Evolutionary conservation across 1,140 invertebrate species (phyloP).

Genomic region (Diabrotica virgifera): DNA sequence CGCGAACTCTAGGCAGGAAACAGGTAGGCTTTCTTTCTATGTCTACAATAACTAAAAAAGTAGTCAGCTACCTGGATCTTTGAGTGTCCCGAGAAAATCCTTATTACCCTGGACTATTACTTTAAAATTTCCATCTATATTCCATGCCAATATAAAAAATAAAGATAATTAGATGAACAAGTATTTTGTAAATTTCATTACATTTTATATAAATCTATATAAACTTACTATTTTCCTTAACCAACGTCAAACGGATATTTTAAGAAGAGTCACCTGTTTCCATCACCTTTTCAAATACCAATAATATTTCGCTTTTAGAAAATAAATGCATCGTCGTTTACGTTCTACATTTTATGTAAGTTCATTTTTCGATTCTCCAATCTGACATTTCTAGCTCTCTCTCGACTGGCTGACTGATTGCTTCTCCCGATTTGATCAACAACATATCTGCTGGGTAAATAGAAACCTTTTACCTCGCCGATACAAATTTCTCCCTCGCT

Average conservation of each 20-base stretch:
- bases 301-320: neutral
- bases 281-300: neutral
- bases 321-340: neutral
- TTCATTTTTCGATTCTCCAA: slow-evolving; percentile 20
- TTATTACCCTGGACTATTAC: no score
- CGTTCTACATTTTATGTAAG: slow-evolving; percentile 6
- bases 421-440: slow-evolving; percentile 37
- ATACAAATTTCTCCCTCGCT: slow-evolving; percentile 24
- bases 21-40: no score
- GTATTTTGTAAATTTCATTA: no score
- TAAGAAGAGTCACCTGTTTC: neutral
- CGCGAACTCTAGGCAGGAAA: no score
- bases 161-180: no score
- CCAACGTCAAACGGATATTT: neutral
- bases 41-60: no score
- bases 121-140: no score
- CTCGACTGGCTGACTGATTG: slow-evolving; percentile 33
- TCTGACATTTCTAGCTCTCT: slow-evolving; percentile 7
- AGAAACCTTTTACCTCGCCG: slow-evolving; percentile 38
- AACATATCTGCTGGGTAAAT: slow-evolving; percentile 40
- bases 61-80: no score
- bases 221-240: no score
- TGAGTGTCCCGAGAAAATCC: no score
- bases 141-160: no score
- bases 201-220: no score